Evolutionary conservation across 1,140 invertebrate species (phyloP).

Genomic region (Tetraneura akinire): DNA sequence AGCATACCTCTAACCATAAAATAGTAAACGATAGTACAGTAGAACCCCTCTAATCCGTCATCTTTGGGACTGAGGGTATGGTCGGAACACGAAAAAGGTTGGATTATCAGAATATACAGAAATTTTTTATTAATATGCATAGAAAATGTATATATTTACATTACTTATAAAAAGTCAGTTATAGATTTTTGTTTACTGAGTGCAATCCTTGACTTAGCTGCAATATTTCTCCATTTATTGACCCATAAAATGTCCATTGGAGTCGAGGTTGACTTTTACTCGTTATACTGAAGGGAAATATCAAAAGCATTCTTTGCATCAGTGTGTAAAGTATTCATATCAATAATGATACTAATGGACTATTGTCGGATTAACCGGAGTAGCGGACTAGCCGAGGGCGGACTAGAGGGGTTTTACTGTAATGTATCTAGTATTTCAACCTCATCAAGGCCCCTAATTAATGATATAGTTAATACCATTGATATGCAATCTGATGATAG

Average conservation of each 20-base stretch:
- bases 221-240: conserved; percentile 1
- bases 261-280: not conserved
- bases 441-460: too few species aligned
- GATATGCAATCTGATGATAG: not conserved
- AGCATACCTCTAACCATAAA: not conserved
- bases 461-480: too few species aligned
- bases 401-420: not conserved
- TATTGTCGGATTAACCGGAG: too few species aligned
- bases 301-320: not conserved
- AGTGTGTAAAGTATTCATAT: not conserved
- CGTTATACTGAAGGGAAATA: not conserved
- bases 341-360: too few species aligned
- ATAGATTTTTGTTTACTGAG: not conserved
- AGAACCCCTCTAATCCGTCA: not conserved
- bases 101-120: not conserved
- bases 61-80: not conserved
- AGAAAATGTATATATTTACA: not conserved
- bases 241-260: not conserved
- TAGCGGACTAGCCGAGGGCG: too few species aligned
- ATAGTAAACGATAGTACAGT: not conserved
- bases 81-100: not conserved
- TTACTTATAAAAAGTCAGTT: not conserved
- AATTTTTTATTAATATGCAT: not conserved
- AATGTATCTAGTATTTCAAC: too few species aligned
- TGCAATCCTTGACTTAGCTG: not conserved